Evolutionary conservation across 37 sponge, comb jelly and placozoan species (phyloP), one percentile per base, ranked within the genome.

Genomic region (Halichondria panicea): DNA sequence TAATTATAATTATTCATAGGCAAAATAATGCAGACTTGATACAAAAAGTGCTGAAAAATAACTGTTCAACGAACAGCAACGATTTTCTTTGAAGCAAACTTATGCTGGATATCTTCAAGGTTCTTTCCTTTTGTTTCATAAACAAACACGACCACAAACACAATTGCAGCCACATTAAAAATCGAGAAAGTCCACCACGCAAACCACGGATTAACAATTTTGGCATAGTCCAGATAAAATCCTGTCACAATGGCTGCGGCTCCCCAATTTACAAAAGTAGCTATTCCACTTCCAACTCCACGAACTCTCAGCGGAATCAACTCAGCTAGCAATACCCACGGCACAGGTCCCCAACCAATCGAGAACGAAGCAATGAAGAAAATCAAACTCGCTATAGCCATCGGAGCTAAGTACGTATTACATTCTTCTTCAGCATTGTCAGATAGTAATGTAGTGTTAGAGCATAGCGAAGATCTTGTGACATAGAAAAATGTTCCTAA

Each of bases 251-350:
- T 70, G 52, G 75, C 86, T 19, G 70, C 64, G 0, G 74, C 57
- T 18, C 19, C 19, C 87, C 88, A 91, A 53, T 73, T 82, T n/a
- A 83, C 61, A 6, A 78, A 36, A 18, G 84, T 69, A 4, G 66
- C 66, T 56, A 88, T 63, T 7, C 92, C 88, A 37, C 63, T 71
- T 2, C 75, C 72, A 27, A 58, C 56, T 13, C 79, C 78, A 43
- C 80, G 59, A 13, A 82, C 79, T 27, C 69, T 55, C 39, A 57
- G 30, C 4, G 88, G 88, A 28, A 88, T 67, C 15, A 91, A 33
- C 60, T 91, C 92, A 32, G 84, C 41, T 22, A 77, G 62, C 42
- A 91, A 32, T 12, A 91, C 55, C 83, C 83, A 91, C n/a, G 92
- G 92, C 22, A 91, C 53, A 9, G 92, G 64, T 1, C 88, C 92